A percentile compares a stretch with the other conserved stretches of the same genome.
Conservation (phyloP, 2,888 invertebrate genomes). For the Chymomyza fuscimana region DNA sequence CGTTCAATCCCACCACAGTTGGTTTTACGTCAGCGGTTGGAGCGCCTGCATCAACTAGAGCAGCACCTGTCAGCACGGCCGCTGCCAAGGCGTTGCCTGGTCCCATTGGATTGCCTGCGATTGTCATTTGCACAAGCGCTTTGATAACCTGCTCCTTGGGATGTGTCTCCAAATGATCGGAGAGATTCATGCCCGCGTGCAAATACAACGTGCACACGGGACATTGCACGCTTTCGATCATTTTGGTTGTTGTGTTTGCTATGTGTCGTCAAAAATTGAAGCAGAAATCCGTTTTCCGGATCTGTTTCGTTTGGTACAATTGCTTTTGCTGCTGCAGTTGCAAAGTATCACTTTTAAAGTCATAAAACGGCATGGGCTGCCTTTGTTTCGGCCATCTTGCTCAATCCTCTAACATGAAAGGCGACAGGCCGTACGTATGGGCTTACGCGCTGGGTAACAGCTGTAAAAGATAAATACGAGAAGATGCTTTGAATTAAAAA, state of each 20-base stretch:
- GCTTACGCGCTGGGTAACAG: conserved; percentile 18
- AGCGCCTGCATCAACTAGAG: conserved; percentile 19
- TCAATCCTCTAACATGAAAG: conserved; percentile 42
- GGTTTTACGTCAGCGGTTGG: conserved; percentile 54
- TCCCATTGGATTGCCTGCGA: conserved; percentile 48
- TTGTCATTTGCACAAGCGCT: conserved; percentile 83
- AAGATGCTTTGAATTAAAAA: background rate
- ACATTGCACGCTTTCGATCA: conserved; percentile 82
- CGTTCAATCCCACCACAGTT: conserved; percentile 33
- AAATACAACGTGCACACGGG: conserved; percentile 92
- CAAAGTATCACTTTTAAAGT: conserved; percentile 40
- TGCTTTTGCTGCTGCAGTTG: background rate
- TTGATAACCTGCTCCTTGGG: conserved; percentile 93
- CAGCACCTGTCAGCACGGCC: conserved; percentile 38
- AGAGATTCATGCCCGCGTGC: conserved; percentile 90
- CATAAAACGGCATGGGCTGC: conserved; percentile 55
- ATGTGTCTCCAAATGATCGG: conserved; percentile 90
- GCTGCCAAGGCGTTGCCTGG: conserved; percentile 52
- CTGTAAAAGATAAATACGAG: conserved; percentile 11
- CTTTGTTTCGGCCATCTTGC: conserved; percentile 53
- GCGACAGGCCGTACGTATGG: background rate
- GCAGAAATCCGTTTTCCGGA: background rate
- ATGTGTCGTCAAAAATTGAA: background rate
- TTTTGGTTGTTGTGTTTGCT: conserved; percentile 34
- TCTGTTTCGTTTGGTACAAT: background rate